Conservation (phyloP, 2,888 invertebrate species). For the Synanthedon tipuliformis region DNA sequence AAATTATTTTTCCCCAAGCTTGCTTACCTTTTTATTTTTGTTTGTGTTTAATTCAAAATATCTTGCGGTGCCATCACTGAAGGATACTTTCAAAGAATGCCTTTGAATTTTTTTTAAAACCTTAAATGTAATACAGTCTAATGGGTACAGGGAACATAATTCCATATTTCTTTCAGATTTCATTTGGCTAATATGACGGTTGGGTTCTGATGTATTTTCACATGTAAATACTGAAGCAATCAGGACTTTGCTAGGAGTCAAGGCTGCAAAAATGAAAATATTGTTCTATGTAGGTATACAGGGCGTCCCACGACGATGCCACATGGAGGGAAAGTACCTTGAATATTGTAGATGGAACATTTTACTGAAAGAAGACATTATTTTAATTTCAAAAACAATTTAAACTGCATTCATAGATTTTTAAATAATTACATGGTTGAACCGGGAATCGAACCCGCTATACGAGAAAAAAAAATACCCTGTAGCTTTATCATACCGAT, state of each 20-base stretch:
- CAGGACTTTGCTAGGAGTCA: conserved; percentile 23
- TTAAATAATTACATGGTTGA: too few species aligned
- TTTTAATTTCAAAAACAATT: too few species aligned
- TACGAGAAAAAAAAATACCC: too few species aligned
- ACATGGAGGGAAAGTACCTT: too few species aligned
- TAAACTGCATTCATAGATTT: too few species aligned
- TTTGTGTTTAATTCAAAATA: conserved; percentile 78
- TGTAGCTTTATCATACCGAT: too few species aligned
- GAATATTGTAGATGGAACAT: too few species aligned
- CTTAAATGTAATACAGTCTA: conserved; percentile 18
- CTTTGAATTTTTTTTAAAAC: conserved; percentile 72
- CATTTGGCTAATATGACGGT: background rate
- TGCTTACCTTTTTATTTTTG: conserved; percentile 56
- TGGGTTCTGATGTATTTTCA: background rate
- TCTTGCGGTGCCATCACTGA: conserved; percentile 54
- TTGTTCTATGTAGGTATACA: too few species aligned
- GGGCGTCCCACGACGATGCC: too few species aligned
- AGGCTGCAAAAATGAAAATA: conserved; percentile 12
- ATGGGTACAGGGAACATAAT: conserved; percentile 13
- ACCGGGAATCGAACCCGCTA: too few species aligned
- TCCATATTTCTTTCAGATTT: conserved; percentile 8
- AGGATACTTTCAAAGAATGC: conserved; percentile 71
- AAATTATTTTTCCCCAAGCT: too few species aligned
- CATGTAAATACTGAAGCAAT: conserved; percentile 13
- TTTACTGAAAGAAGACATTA: too few species aligned